phyloP scores from a whole-genome alignment of 2,113 vertebrate genomes.

The Erpornis zantholeuca region DNA sequence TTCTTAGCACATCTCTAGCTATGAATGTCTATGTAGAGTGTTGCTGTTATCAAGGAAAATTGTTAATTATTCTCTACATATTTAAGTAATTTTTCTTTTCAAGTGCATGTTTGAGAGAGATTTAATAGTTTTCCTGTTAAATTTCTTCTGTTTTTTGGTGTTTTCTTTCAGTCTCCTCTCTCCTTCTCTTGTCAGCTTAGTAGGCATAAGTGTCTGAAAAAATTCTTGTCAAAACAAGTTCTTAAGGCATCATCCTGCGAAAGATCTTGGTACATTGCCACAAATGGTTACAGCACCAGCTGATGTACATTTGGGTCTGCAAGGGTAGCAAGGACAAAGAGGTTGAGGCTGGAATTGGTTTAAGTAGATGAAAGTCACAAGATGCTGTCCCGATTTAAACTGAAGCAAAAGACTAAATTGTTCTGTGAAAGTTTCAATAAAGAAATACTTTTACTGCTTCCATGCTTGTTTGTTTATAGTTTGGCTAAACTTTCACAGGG shows the following conservation, averaged over 20 bases:
- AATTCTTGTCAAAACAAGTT: neutral
- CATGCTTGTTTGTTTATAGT: neutral
- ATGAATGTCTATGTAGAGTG: neutral
- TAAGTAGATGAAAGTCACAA: neutral
- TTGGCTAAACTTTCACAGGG: neutral
- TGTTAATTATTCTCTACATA: neutral
- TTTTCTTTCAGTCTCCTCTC: neutral
- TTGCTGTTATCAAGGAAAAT: neutral
- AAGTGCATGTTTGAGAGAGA: neutral
- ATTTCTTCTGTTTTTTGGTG: neutral
- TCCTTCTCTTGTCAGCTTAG: neutral
- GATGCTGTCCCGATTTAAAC: neutral
- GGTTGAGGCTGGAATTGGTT: neutral
- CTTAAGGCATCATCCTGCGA: neutral
- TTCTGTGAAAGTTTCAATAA: conserved; percentile 43
- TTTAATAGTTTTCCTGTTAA: neutral
- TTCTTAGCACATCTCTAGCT: neutral
- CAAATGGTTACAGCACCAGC: neutral
- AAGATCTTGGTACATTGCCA: neutral
- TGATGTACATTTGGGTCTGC: neutral
- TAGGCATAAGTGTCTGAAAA: neutral
- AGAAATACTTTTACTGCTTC: neutral
- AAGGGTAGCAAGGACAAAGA: neutral
- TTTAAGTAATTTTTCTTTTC: neutral
- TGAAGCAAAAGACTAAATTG: neutral